Evolutionary conservation across 2,888 invertebrate genomes (phyloP).

Genomic region (Drosophila colorata): DNA sequence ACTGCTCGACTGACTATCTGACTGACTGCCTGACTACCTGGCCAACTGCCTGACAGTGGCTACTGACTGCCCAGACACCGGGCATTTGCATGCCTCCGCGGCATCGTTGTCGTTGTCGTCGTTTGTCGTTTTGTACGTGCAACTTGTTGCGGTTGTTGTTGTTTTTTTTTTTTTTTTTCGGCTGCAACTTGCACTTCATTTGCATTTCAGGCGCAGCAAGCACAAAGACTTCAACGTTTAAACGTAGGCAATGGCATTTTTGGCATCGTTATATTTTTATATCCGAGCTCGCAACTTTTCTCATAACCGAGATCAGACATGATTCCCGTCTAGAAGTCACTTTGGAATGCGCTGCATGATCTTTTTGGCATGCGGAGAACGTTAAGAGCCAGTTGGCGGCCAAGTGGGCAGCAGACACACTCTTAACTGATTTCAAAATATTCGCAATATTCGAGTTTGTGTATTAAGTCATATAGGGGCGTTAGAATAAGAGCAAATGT

Average conservation of each 20-base stretch:
- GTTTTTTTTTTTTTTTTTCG: slow-evolving; percentile 29
- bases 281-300: slow-evolving; percentile 21
- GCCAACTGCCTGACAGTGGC: slow-evolving; percentile 43
- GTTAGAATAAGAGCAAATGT: slow-evolving; percentile 21
- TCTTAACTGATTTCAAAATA: slow-evolving; percentile 32
- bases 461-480: slow-evolving; percentile 22
- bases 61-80: slow-evolving; percentile 36
- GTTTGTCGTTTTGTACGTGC: slow-evolving; percentile 58
- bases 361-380: slow-evolving; percentile 31
- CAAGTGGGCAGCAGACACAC: slow-evolving; percentile 31
- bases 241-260: slow-evolving; percentile 55
- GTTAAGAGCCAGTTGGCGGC: slow-evolving; percentile 12
- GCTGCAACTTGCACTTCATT: slow-evolving; percentile 70
- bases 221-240: slow-evolving; percentile 45
- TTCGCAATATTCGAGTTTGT: slow-evolving; percentile 11
- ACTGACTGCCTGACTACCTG: slow-evolving; percentile 10
- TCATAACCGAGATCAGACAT: slow-evolving; percentile 51
- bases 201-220: slow-evolving; percentile 62
- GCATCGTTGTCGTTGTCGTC: slow-evolving; percentile 27
- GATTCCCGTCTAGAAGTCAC: slow-evolving; percentile 47
- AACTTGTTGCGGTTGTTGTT: slow-evolving; percentile 63
- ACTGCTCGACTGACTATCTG: slow-evolving; percentile 21
- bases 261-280: slow-evolving; percentile 49
- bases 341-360: slow-evolving; percentile 40
- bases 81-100: slow-evolving; percentile 60